phyloP scores from a whole-genome alignment of 2,797 vertebrate species.

The Chromobotia macracanthus region DNA sequence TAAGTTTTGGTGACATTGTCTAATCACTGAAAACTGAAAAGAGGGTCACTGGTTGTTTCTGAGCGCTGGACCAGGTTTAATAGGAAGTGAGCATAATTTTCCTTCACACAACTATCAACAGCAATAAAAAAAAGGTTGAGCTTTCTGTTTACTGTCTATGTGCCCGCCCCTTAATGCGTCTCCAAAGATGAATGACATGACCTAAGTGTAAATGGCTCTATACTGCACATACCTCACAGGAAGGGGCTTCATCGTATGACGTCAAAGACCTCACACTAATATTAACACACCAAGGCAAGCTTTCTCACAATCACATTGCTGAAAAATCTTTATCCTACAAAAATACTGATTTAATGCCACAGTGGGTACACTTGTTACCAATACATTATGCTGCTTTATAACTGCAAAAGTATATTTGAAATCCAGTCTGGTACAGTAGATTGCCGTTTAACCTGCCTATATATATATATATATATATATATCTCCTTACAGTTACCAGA shows the following conservation, averaged over 20 bases:
- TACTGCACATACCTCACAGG: constrained; percentile 48
- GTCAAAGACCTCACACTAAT: constrained; percentile 7
- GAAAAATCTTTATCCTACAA: constrained; percentile 49
- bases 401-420: constrained; percentile 51
- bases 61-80: constrained; percentile 4
- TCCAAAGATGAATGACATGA: constrained; percentile 21
- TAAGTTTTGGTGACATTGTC: not conserved
- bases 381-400: constrained; percentile 50
- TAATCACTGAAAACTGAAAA: no score
- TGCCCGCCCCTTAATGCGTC: not conserved
- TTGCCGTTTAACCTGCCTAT: constrained; percentile 22
- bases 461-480: not conserved
- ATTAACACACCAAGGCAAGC: constrained; percentile 47
- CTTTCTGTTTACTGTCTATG: constrained; percentile 24
- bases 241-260: constrained; percentile 48
- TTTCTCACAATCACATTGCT: constrained; percentile 32
- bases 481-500: not conserved
- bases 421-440: constrained; percentile 2
- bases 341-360: constrained; percentile 60
- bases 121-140: not conserved
- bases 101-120: constrained; percentile 36
- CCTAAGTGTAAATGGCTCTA: constrained; percentile 30
- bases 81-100: constrained; percentile 22
- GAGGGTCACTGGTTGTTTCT: constrained; percentile 1
- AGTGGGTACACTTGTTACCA: constrained; percentile 45